Percentiles rank a stretch among this genome's conserved stretches.
Evolutionary conservation across 2,797 vertebrate genomes (phyloP).

Genomic region (Holocentrus rufus): DNA sequence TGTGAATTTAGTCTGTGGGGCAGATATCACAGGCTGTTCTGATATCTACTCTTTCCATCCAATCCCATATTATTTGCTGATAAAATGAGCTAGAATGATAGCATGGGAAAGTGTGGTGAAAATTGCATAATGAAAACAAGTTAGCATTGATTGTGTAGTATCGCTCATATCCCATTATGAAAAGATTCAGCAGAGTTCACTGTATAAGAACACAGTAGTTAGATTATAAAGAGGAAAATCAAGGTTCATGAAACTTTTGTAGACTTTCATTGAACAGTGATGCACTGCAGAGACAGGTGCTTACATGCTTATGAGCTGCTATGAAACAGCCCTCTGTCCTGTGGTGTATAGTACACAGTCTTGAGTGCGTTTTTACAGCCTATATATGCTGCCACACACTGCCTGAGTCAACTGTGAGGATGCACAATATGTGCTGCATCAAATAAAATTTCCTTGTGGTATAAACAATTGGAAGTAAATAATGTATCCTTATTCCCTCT

Average conservation of each 20-base stretch:
- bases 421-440: constrained; percentile 1
- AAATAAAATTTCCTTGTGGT: constrained; percentile 17
- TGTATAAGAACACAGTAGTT: no score
- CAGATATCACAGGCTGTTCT: neutral
- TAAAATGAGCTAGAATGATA: constrained; percentile 2
- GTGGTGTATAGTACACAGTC: no score
- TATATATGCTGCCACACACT: neutral
- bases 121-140: neutral
- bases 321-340: no score
- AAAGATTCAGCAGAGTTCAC: no score
- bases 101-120: constrained; percentile 2
- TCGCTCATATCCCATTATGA: no score
- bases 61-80: neutral
- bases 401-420: constrained; percentile 1
- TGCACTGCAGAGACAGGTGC: neutral
- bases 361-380: neutral
- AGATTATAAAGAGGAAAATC: neutral
- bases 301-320: no score
- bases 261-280: constrained; percentile 17
- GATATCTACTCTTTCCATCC: constrained; percentile 3
- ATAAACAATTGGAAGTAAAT: constrained; percentile 21
- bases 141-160: no score
- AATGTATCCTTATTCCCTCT: neutral
- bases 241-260: neutral
- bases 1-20: constrained; percentile 27